Evolutionary conservation across 2,888 invertebrate genomes (phyloP).

Genomic region (Drosophila eohydei): DNA sequence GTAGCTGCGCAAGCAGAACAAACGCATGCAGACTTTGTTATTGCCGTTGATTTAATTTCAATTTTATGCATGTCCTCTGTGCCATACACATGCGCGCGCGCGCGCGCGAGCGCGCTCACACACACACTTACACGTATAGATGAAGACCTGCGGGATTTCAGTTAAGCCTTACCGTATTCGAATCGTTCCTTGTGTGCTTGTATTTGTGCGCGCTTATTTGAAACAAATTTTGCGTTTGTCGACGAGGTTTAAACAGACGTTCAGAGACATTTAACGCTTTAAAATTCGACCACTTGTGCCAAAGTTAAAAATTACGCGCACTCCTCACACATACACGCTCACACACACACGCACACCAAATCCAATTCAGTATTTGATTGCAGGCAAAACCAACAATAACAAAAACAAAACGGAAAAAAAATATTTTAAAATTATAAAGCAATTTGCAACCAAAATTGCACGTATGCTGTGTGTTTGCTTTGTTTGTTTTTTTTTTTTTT

Average conservation of each 20-base stretch:
- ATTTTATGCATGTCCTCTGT: slow-evolving; percentile 38
- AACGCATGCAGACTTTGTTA: slow-evolving; percentile 52
- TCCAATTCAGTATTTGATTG: slow-evolving; percentile 11
- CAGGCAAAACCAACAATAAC: slow-evolving; percentile 30
- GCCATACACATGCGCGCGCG: not conserved
- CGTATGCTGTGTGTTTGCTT: slow-evolving; percentile 13
- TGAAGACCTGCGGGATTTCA: slow-evolving; percentile 4
- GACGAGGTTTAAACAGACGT: slow-evolving; percentile 1
- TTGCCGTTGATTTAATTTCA: slow-evolving; percentile 39
- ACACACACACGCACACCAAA: slow-evolving; percentile 5
- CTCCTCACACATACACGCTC: slow-evolving; percentile 32
- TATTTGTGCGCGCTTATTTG: slow-evolving; percentile 49
- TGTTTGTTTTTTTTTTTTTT: slow-evolving; percentile 2
- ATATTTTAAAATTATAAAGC: slow-evolving; percentile 19
- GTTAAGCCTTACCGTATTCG: slow-evolving; percentile 8
- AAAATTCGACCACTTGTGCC: slow-evolving; percentile 43
- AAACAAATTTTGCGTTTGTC: slow-evolving; percentile 16
- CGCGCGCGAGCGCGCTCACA: not conserved
- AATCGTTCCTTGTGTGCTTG: slow-evolving; percentile 17
- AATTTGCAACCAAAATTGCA: slow-evolving; percentile 32
- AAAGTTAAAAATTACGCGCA: slow-evolving; percentile 27
- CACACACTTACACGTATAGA: not conserved
- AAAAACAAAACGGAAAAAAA: slow-evolving; percentile 34
- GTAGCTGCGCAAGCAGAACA: slow-evolving; percentile 69
- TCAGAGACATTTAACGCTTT: slow-evolving; percentile 33